phyloP scores from a whole-genome alignment of 2,113 vertebrate genomes.

The Halichoerus grypus region DNA sequence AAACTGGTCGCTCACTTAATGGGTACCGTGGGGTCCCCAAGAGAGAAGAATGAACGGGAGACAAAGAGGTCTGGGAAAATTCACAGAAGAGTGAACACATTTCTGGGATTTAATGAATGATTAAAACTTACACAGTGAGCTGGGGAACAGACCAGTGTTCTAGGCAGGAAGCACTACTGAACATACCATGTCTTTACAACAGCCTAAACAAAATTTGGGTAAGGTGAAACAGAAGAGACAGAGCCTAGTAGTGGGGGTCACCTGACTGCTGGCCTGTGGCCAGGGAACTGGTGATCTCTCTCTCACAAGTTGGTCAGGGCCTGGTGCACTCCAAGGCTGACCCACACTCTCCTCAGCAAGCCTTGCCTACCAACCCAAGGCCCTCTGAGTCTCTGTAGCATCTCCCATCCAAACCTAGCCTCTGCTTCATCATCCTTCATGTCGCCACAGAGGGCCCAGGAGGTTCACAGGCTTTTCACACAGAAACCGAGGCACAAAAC shows the following conservation, averaged over 20 bases:
- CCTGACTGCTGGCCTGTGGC: background rate
- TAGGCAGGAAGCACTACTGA: background rate
- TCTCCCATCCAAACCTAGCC: background rate
- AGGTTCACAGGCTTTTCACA: background rate
- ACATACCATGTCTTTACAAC: background rate
- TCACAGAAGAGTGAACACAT: background rate
- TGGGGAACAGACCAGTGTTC: accelerated
- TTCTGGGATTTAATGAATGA: background rate
- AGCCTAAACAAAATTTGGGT: background rate
- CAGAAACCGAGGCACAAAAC: background rate
- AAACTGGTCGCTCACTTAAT: background rate
- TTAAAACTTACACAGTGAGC: background rate
- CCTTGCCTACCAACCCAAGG: background rate
- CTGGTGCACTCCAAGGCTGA: background rate
- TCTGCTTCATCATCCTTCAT: background rate
- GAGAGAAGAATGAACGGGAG: background rate
- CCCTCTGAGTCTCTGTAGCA: no score
- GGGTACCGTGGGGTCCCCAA: background rate
- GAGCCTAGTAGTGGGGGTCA: background rate
- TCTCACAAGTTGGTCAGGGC: background rate
- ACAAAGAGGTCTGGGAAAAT: background rate
- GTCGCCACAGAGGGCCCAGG: background rate
- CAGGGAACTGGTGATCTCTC: background rate
- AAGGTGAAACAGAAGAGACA: background rate
- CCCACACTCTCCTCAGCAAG: background rate